A percentile compares a stretch with the other conserved stretches of the same genome.
phyloP scores from a whole-genome alignment of 2,113 vertebrate species.

The Cranoglanis bouderius region DNA sequence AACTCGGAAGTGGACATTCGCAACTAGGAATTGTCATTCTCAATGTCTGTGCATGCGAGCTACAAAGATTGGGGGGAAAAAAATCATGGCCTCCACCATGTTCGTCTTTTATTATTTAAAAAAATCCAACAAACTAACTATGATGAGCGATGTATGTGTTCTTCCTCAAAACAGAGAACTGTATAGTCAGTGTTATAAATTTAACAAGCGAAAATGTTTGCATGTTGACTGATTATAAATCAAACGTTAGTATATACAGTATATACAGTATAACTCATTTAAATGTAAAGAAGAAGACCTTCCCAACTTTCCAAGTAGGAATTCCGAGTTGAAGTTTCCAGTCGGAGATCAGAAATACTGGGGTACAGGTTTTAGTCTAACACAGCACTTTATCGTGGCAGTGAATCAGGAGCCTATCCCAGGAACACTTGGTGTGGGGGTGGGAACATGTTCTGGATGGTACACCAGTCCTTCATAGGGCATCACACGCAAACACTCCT shows the following conservation, averaged over 20 bases:
- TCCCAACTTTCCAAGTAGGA: background rate
- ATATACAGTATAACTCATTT: background rate
- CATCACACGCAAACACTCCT: background rate
- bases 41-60: background rate
- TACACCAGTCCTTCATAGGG: background rate
- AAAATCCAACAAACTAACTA: background rate
- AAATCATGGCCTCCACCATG: background rate
- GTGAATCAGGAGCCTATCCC: background rate
- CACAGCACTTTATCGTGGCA: background rate
- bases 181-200: background rate
- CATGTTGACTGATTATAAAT: background rate
- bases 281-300: background rate
- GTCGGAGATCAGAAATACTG: background rate
- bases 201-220: background rate
- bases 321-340: background rate
- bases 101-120: background rate
- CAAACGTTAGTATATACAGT: background rate
- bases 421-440: background rate
- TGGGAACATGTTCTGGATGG: background rate
- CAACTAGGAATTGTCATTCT: background rate
- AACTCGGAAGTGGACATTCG: background rate
- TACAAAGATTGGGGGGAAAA: background rate
- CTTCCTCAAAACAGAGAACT: background rate
- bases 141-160: background rate
- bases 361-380: background rate